Percentiles rank a stretch among this genome's conserved stretches.
phyloP scores from a whole-genome alignment of 2,797 vertebrate species.

The Artibeus lituratus region DNA sequence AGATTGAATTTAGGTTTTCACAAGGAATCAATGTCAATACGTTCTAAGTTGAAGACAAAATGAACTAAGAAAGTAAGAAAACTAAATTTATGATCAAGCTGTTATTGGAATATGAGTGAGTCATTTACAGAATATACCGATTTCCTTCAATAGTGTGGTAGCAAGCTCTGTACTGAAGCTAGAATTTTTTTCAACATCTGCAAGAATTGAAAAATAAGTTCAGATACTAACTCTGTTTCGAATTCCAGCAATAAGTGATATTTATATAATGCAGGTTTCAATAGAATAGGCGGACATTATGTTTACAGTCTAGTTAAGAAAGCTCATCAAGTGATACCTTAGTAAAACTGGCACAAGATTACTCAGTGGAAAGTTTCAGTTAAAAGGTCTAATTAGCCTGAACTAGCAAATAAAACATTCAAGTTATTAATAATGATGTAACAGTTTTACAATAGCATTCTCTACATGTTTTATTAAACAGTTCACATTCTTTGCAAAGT shows the following conservation, averaged over 20 bases:
- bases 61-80: conserved; percentile 15
- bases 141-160: conserved; percentile 15
- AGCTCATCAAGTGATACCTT: conserved; percentile 13
- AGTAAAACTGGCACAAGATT: conserved; percentile 44
- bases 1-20: not conserved
- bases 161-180: not conserved
- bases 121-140: conserved; percentile 33
- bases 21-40: not conserved
- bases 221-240: conserved; percentile 49
- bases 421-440: conserved; percentile 29
- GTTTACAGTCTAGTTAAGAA: conserved; percentile 34
- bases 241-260: conserved; percentile 45
- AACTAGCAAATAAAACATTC: conserved; percentile 41
- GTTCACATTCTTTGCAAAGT: not conserved
- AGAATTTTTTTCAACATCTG: not conserved
- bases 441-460: conserved; percentile 10
- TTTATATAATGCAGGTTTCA: conserved; percentile 20
- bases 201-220: conserved; percentile 50
- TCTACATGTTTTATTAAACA: not conserved
- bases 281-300: conserved; percentile 29
- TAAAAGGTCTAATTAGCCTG: conserved; percentile 32
- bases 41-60: conserved; percentile 29
- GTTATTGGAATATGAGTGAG: not conserved
- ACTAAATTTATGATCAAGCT: conserved; percentile 26
- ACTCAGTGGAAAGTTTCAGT: conserved; percentile 63